phyloP scores from a whole-genome alignment of 2,888 invertebrate genomes.

The Acleris emargana region DNA sequence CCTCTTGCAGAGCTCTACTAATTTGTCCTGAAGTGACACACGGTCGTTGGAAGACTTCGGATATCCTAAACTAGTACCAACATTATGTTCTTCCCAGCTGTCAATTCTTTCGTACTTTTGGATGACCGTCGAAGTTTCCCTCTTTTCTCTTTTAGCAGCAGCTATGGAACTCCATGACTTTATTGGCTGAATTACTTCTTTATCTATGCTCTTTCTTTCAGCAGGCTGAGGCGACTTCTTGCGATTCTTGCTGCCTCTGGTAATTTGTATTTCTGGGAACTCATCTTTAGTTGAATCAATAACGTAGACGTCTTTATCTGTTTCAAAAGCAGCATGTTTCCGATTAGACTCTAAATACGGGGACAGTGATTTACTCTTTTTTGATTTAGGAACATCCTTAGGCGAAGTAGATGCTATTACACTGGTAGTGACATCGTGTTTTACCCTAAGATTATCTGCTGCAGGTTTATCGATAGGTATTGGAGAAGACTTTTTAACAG shows the following conservation, averaged over 20 bases:
- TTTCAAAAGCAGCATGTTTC: conserved; percentile 51
- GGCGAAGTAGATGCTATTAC: conserved; percentile 44
- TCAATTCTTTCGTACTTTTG: conserved; percentile 24
- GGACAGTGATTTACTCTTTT: conserved; percentile 66
- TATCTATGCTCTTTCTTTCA: conserved; percentile 47
- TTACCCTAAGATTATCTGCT: conserved; percentile 26
- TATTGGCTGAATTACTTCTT: conserved; percentile 53
- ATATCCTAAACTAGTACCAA: conserved; percentile 43
- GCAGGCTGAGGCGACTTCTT: conserved; percentile 66
- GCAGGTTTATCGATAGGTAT: conserved; percentile 22
- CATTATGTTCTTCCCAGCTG: conserved; percentile 32
- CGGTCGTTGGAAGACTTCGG: conserved; percentile 48
- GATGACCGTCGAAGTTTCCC: conserved; percentile 37
- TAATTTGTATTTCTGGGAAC: conserved; percentile 77
- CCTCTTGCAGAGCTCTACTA: conserved; percentile 73
- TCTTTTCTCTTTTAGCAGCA: conserved; percentile 62
- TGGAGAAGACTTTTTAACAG: conserved; percentile 39
- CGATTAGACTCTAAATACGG: conserved; percentile 56
- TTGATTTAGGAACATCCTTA: conserved; percentile 57
- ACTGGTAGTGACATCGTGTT: conserved; percentile 36
- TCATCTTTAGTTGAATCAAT: conserved; percentile 75
- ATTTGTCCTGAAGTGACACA: conserved; percentile 70
- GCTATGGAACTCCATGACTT: conserved; percentile 84
- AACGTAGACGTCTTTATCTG: conserved; percentile 70
- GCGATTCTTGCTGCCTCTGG: conserved; percentile 62